Base-by-base conservation (phyloP, 2,797 vertebrate genomes). In the Poeciliopsis presidionis region DNA sequence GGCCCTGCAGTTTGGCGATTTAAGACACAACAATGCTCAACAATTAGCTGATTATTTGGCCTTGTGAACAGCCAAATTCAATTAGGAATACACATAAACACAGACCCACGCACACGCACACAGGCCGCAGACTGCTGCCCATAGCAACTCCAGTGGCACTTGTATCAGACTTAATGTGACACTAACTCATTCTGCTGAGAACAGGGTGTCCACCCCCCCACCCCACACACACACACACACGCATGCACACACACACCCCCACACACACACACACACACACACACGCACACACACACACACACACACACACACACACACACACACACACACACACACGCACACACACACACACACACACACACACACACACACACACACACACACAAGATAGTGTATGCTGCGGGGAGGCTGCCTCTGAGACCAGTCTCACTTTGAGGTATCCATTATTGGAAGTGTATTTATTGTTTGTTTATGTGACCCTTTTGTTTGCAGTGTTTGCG, bases 11-110 rank as follows among this genome's bases (percentile, higher is more conserved):
- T 91, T 91, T 82, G 85, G 90, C 84, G 36, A 84, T 92, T 90
- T 81, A 90, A 91, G 87, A 87, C 86, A 85, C 80, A 94, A 91
- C 93, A 93, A 90, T 88, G 90, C 84, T 92, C 91, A 85, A 93
- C 95, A 94, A 94, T 95, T 95, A 94, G 89, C 92, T 86, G 89
- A 94, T 95, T 92, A 95, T 93, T 91, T 84, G 80, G 88, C 84
- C 83, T 86, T 91, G 88, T 92, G 90, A 94, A 91, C 92, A 89
- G 92, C 90, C 87, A 94, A 95, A 96, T 94, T 41, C 91, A 92
- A 95, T 95, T 94, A 95, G 81, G 86, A 85, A 81, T 81, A 75
- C 80, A 73, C 74, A 33, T 36, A 55, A 14, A 72, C 86, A 81
- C 78, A 72, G 79, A 46, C 18, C 49, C 85, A 81, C 78, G 71